These are phyloP conservation scores for Phaethornis superciliosus DNA, from an alignment of 2,113 vertebrate species.

Conservation along the genomic window DNA sequence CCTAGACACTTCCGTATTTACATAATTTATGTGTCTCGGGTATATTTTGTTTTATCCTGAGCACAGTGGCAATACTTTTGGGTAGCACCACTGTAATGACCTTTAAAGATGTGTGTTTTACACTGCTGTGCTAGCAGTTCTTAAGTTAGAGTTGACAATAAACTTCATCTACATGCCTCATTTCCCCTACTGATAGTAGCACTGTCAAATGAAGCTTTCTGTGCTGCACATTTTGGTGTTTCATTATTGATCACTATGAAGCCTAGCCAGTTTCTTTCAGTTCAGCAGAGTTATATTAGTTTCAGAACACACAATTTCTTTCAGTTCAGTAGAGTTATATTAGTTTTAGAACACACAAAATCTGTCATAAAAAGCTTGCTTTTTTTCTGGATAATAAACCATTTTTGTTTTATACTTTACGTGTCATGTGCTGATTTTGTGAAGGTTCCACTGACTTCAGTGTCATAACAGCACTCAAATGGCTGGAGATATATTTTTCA, in stretches of 20 bases:
- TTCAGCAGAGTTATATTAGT: neutral
- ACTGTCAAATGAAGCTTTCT: neutral
- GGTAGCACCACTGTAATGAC: neutral
- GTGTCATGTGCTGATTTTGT: neutral
- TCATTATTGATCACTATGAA: neutral
- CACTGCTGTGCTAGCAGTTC: neutral
- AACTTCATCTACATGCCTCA: neutral
- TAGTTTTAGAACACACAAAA: neutral
- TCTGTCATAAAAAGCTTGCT: neutral
- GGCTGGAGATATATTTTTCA: neutral
- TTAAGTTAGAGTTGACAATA: neutral
- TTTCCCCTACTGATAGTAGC: neutral
- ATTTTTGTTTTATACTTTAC: neutral
- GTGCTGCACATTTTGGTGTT: neutral
- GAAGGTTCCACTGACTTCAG: neutral
- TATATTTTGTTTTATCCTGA: conserved; percentile 17
- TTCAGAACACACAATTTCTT: neutral
- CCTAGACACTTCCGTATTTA: neutral
- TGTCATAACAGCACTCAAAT: neutral
- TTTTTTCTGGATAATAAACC: neutral
- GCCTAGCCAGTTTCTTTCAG: neutral
- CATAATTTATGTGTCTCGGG: neutral
- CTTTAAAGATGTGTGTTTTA: neutral
- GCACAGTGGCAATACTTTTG: neutral
- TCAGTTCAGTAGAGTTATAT: neutral